A percentile compares a stretch with the other conserved stretches of the same genome.
phyloP scores from a whole-genome alignment of 2,888 invertebrate genomes.

The Aleiodes leptofemur region DNA sequence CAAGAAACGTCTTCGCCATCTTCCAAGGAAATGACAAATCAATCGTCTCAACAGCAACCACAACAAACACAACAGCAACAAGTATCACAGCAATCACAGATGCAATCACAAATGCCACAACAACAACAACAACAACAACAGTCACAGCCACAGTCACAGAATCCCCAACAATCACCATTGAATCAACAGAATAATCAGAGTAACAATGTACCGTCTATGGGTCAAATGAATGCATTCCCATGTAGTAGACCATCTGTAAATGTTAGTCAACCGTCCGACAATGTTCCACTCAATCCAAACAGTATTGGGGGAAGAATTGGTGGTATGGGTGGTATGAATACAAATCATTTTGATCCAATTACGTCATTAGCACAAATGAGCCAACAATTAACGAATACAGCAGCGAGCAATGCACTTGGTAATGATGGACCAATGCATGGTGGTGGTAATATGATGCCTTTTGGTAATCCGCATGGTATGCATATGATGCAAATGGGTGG shows the following conservation, averaged over 20 bases:
- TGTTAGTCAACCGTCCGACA: conserved; percentile 76
- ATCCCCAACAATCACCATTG: conserved; percentile 50
- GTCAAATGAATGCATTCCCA: conserved; percentile 64
- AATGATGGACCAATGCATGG: conserved; percentile 75
- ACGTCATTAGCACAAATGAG: conserved; percentile 96
- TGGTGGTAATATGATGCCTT: conserved; percentile 77
- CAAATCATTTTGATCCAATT: conserved; percentile 91
- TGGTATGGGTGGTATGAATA: conserved; percentile 71
- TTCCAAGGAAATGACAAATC: conserved; percentile 63
- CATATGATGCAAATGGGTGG: conserved; percentile 73
- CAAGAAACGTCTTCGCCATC: conserved; percentile 72
- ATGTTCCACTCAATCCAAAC: conserved; percentile 82
- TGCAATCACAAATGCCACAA: conserved; percentile 61
- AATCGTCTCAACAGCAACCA: conserved; percentile 65
- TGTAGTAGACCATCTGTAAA: conserved; percentile 69
- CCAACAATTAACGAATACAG: conserved; percentile 90
- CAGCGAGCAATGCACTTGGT: conserved; percentile 79
- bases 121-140: conserved; percentile 65
- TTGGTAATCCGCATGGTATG: conserved; percentile 76
- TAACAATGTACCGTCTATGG: conserved; percentile 60
- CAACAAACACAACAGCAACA: conserved; percentile 62
- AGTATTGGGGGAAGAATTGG: conserved; percentile 76
- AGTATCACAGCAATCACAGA: conserved; percentile 48
- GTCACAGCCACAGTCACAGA: conserved; percentile 49
- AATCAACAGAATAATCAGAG: conserved; percentile 65